These are phyloP conservation scores for Lepeophtheirus nordmannii DNA, from an alignment of 2,888 invertebrate species.

Conservation along the genomic window DNA sequence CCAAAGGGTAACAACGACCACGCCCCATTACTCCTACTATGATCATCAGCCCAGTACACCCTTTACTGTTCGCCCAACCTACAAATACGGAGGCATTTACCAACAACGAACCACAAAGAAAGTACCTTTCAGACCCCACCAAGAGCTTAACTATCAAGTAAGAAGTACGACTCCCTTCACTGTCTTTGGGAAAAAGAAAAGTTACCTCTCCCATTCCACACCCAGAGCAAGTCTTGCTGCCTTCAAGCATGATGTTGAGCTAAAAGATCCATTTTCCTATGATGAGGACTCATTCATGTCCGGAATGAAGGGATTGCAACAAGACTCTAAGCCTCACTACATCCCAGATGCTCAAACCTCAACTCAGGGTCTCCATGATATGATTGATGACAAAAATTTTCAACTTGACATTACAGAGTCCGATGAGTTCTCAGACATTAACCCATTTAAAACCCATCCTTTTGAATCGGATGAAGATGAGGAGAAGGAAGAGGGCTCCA, in stretches of 20 bases:
- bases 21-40: background rate
- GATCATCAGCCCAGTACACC: background rate
- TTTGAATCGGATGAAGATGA: background rate
- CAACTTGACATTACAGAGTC: background rate
- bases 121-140: background rate
- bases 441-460: background rate
- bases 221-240: background rate
- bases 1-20: background rate
- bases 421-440: background rate
- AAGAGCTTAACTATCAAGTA: slow-evolving; percentile 4
- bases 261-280: background rate
- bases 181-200: slow-evolving; percentile 1
- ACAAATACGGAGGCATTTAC: background rate
- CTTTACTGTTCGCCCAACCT: slow-evolving; percentile 16
- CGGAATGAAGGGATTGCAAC: background rate
- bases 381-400: background rate
- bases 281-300: background rate
- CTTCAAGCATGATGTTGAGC: background rate
- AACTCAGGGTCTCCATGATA: no score
- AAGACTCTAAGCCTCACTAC: background rate
- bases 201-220: background rate
- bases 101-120: background rate
- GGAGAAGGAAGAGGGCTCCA: background rate
- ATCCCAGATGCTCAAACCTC: background rate
- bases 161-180: background rate